These are phyloP conservation scores for Percina caprodes DNA, from an alignment of 2,113 vertebrate genomes.

Conservation along the genomic window DNA sequence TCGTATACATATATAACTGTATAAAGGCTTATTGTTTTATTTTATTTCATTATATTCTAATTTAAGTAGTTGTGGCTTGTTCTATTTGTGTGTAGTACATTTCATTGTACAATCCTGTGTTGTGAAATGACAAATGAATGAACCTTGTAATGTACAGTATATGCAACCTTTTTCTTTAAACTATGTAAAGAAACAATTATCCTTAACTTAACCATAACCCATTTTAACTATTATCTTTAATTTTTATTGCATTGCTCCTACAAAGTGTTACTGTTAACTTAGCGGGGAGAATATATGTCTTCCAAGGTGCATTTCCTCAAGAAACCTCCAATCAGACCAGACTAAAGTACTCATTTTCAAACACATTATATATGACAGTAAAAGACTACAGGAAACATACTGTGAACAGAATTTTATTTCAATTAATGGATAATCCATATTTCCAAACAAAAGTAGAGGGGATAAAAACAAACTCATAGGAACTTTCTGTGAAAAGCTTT, in stretches of 20 bases:
- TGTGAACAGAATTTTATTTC: conserved; percentile 85
- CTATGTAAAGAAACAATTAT: background rate
- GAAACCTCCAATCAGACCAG: background rate
- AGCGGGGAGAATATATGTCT: background rate
- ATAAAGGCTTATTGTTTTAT: background rate
- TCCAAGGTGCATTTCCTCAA: background rate
- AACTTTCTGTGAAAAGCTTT: conserved; percentile 76
- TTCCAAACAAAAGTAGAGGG: conserved; percentile 81
- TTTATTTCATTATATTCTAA: background rate
- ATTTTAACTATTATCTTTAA: background rate
- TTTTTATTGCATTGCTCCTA: background rate
- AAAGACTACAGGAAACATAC: conserved; percentile 34
- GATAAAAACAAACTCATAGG: conserved; percentile 78
- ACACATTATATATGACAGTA: background rate
- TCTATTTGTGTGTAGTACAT: background rate
- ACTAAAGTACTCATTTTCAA: background rate
- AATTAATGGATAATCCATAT: conserved; percentile 75
- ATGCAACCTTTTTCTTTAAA: background rate
- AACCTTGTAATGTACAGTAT: background rate
- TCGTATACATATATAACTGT: background rate
- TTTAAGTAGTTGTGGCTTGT: background rate
- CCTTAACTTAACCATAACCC: background rate
- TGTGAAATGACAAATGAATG: background rate
- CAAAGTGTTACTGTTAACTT: background rate
- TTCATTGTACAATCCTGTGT: background rate